Evolutionary conservation across 1,140 invertebrate species (phyloP).

Genomic region (Brachionus paranguensis): DNA sequence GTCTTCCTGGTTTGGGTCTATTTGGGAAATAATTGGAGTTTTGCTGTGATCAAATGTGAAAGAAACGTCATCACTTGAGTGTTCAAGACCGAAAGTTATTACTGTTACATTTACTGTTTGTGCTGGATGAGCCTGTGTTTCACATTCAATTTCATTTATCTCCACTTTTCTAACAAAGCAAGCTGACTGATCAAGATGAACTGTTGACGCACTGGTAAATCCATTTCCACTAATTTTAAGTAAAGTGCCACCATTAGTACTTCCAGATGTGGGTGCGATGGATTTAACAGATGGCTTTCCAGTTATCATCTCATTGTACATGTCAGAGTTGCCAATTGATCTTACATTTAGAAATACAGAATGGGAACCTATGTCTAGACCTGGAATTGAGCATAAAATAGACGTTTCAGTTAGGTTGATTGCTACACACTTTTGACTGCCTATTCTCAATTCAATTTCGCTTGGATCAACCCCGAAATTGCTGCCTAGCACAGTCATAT

Average conservation of each 20-base stretch:
- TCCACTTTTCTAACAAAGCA: not conserved
- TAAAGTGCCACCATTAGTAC: conserved; percentile 45
- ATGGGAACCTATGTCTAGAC: not conserved
- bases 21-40: not conserved
- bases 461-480: not conserved
- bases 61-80: not conserved
- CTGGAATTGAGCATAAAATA: not conserved
- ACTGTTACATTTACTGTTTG: not conserved
- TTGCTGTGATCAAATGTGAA: not conserved
- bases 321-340: not conserved
- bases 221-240: conserved; percentile 46
- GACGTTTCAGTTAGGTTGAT: conserved; percentile 23
- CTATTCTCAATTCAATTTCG: conserved; percentile 40
- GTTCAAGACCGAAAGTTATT: not conserved
- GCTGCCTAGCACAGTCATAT: not conserved
- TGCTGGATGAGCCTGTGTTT: not conserved
- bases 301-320: not conserved
- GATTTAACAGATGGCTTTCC: not conserved
- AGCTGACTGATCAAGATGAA: not conserved
- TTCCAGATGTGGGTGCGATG: not conserved
- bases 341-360: not conserved
- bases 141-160: not conserved
- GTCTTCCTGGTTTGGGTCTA: not conserved
- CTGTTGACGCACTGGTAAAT: conserved; percentile 40
- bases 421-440: conserved; percentile 36